Conservation (phyloP, 2,797 vertebrate species). For the Rhinophrynus dorsalis region DNA sequence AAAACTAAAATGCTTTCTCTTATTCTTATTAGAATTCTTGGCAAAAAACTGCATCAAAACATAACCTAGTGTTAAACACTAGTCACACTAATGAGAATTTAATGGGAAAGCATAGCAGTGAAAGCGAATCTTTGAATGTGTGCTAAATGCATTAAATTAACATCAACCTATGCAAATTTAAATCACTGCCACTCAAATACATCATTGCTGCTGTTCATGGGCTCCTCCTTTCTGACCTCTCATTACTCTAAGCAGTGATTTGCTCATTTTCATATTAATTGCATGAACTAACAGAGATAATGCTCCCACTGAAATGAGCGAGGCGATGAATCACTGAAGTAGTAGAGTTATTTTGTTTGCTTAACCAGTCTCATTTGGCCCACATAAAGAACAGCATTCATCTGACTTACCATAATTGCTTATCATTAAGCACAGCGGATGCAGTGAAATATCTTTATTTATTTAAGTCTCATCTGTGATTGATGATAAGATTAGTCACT, state of each 20-base stretch:
- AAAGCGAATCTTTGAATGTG: constrained; percentile 63
- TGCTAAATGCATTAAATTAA: constrained; percentile 65
- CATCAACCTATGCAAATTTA: constrained; percentile 75
- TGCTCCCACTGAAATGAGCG: constrained; percentile 73
- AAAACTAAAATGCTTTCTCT: too few relatives aligned
- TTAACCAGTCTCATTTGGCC: constrained; percentile 77
- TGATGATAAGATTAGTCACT: constrained; percentile 73
- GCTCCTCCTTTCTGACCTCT: constrained; percentile 61
- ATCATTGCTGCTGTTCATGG: constrained; percentile 56
- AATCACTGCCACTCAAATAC: constrained; percentile 61
- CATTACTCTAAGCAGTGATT: constrained; percentile 77
- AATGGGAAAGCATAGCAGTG: constrained; percentile 65
- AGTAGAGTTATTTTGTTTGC: constrained; percentile 76
- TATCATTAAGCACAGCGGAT: constrained; percentile 78
- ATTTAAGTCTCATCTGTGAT: constrained; percentile 75
- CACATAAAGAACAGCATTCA: constrained; percentile 72
- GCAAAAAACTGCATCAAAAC: too few relatives aligned
- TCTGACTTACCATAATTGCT: constrained; percentile 78
- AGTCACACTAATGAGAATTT: constrained; percentile 74
- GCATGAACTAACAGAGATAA: constrained; percentile 78
- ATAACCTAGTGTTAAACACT: too few relatives aligned
- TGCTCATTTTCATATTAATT: constrained; percentile 85
- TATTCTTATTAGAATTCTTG: too few relatives aligned
- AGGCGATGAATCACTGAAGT: constrained; percentile 74
- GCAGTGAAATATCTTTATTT: constrained; percentile 74